Percentiles rank a stretch among this genome's conserved stretches.
Conservation (phyloP, 2,888 invertebrate genomes). For the Lasius fuliginosus region DNA sequence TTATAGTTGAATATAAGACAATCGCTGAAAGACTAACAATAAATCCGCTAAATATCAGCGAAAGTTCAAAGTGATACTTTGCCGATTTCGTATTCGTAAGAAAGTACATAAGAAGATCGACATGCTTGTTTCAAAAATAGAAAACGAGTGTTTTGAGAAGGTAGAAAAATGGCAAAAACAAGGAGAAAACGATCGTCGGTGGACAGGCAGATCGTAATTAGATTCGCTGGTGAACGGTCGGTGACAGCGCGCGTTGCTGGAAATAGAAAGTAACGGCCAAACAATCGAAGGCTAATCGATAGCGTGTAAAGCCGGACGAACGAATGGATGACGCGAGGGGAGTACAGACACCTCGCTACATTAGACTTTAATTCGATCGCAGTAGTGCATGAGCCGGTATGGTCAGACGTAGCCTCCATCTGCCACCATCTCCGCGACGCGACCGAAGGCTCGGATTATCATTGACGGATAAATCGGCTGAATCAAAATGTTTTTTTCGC, state of each 20-base stretch:
- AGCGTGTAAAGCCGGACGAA: constrained; percentile 65
- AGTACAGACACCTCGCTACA: constrained; percentile 68
- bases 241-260: constrained; percentile 77
- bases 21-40: not conserved
- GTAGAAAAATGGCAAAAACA: not conserved
- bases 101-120: constrained; percentile 13
- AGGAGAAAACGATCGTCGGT: not conserved
- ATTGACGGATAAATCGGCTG: not conserved
- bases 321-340: constrained; percentile 42
- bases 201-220: constrained; percentile 70
- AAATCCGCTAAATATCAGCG: not conserved
- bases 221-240: constrained; percentile 70
- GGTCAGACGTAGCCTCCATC: constrained; percentile 61
- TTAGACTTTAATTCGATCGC: constrained; percentile 74
- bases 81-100: constrained; percentile 21
- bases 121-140: constrained; percentile 26
- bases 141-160: not conserved
- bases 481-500: not conserved
- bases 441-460: not conserved
- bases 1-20: not conserved
- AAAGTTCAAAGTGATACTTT: not conserved
- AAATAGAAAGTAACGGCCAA: constrained; percentile 81
- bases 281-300: constrained; percentile 83
- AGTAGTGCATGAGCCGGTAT: constrained; percentile 67
- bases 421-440: constrained; percentile 68